Percentiles rank a stretch among this genome's conserved stretches.
phyloP scores from a whole-genome alignment of 2,888 invertebrate species.

The Hipparchia sbordonii region DNA sequence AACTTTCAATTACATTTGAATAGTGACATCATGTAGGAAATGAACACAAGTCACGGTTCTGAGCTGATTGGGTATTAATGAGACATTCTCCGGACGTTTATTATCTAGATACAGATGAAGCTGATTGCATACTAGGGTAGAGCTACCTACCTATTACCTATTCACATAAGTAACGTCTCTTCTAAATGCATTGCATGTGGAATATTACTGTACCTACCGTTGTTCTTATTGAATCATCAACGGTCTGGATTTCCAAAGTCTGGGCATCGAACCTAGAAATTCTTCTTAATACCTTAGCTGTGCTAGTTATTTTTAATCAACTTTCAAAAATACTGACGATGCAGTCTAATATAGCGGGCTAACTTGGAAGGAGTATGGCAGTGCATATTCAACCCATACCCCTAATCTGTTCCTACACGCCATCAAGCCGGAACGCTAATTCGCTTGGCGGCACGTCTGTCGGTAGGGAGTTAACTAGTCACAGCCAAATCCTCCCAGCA shows the following conservation, averaged over 20 bases:
- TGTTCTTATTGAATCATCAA: background rate
- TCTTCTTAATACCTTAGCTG: too few species aligned
- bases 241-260: background rate
- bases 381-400: too few species aligned
- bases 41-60: constrained; percentile 26
- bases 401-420: too few species aligned
- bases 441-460: too few species aligned
- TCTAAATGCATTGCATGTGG: background rate
- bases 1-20: background rate
- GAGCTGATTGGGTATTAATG: constrained; percentile 38
- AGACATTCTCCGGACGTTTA: constrained; percentile 27
- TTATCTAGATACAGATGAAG: constrained; percentile 4
- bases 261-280: too few species aligned
- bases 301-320: too few species aligned
- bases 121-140: constrained; percentile 7
- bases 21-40: constrained; percentile 38
- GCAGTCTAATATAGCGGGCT: too few species aligned
- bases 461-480: too few species aligned
- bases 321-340: too few species aligned
- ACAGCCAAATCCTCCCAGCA: too few species aligned
- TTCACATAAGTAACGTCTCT: background rate
- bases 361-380: too few species aligned
- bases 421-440: too few species aligned
- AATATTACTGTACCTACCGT: background rate
- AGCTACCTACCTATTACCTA: background rate